phyloP scores from a whole-genome alignment of 2,113 vertebrate species.

The Aptenodytes forsteri region DNA sequence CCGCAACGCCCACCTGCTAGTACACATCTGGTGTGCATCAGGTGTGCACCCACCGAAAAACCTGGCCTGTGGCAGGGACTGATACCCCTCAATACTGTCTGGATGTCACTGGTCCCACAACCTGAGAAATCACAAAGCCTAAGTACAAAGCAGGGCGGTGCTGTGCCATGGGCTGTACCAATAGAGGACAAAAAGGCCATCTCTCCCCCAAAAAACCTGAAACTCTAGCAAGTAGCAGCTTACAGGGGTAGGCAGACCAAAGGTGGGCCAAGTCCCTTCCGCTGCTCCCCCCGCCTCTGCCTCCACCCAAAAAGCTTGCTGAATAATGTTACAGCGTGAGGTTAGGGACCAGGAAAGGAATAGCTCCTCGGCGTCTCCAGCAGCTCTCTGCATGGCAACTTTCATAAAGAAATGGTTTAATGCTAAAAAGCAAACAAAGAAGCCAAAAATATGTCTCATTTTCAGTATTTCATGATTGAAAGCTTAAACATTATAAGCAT shows the following conservation, averaged over 20 bases:
- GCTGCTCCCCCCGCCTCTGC: not conserved
- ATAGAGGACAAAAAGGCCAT: not conserved
- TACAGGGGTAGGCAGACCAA: not conserved
- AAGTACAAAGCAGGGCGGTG: not conserved
- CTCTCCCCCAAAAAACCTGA: not conserved
- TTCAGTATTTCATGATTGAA: not conserved
- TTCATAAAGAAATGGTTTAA: not conserved
- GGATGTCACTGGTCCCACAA: not conserved
- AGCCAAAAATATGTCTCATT: not conserved
- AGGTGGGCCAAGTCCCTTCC: rapidly evolving
- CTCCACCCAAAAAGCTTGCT: not conserved
- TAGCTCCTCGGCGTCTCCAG: not conserved
- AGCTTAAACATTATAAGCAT: not conserved
- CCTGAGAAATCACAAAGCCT: not conserved
- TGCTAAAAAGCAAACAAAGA: not conserved
- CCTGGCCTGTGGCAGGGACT: rapidly evolving
- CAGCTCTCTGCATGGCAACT: not conserved
- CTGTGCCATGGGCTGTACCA: not conserved
- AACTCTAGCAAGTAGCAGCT: not conserved
- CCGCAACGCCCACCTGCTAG: rapidly evolving
- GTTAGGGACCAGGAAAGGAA: not conserved
- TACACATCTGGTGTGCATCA: not conserved
- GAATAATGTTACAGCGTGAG: not conserved
- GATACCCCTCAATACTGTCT: rapidly evolving
- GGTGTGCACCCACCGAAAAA: not conserved